Conservation (phyloP, 1,140 invertebrate genomes). For the Scaptodrosophila lebanonensis region DNA sequence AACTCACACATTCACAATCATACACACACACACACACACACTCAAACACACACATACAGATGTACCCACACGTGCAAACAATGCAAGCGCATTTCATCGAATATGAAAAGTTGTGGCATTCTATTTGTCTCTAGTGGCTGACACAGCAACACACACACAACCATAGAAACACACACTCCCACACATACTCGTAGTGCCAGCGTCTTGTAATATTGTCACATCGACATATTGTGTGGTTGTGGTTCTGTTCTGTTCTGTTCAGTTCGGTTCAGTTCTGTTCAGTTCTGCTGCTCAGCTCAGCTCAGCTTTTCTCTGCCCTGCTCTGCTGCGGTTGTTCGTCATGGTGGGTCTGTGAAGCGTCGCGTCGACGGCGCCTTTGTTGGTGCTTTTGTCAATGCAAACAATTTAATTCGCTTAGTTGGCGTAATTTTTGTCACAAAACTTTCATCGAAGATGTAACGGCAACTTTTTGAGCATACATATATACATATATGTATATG, state of each 20-base stretch:
- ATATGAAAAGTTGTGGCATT: constrained; percentile 42
- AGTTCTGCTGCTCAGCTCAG: not conserved
- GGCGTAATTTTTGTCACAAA: constrained; percentile 65
- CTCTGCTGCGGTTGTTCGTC: not conserved
- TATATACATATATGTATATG: not conserved
- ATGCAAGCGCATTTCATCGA: constrained; percentile 2
- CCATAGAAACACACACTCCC: no score
- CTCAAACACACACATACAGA: no score
- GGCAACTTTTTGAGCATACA: not conserved
- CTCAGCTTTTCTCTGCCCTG: constrained; percentile 4
- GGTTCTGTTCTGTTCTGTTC: no score
- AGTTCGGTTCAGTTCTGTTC: no score
- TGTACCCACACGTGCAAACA: no score
- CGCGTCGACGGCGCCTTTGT: constrained; percentile 4
- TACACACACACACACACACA: not conserved
- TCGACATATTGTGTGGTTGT: no score
- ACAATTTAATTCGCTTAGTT: constrained; percentile 75
- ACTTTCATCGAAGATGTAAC: constrained; percentile 18
- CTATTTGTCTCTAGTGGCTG: constrained; percentile 24
- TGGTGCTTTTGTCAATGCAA: constrained; percentile 55
- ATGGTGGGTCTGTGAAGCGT: no score
- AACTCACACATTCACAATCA: no score
- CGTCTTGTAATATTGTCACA: no score
- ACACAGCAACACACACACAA: not conserved
- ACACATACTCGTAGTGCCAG: no score